A percentile compares a stretch with the other conserved stretches of the same genome.
phyloP scores from a whole-genome alignment of 2,113 vertebrate species.

The Neolamprologus falcicula region DNA sequence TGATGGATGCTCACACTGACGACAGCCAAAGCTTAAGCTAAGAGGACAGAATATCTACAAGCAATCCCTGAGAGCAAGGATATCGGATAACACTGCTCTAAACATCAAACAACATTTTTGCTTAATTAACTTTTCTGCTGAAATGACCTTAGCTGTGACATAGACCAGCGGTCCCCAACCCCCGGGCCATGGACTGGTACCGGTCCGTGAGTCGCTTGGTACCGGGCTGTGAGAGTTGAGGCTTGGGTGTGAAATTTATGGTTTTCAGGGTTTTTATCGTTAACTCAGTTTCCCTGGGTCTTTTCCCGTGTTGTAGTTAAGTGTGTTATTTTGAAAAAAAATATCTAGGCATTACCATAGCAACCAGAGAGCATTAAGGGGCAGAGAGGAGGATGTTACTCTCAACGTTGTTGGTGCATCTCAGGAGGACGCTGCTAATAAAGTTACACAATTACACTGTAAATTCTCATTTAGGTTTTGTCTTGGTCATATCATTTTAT shows the following conservation, averaged over 20 bases:
- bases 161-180: fast-evolving
- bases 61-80: fast-evolving
- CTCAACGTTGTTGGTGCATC: neutral
- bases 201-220: fast-evolving
- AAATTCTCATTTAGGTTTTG: neutral
- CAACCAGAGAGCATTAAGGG: neutral
- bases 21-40: neutral
- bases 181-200: neutral
- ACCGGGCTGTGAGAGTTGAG: fast-evolving
- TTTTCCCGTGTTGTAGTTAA: neutral
- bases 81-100: neutral
- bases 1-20: neutral
- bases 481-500: neutral
- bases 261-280: neutral
- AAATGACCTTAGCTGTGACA: fast-evolving
- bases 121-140: neutral
- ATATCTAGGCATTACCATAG: neutral
- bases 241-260: neutral
- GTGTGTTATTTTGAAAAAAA: neutral
- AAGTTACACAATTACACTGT: neutral
- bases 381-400: neutral
- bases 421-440: neutral
- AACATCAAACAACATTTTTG: neutral
- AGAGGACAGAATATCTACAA: neutral
- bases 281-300: fast-evolving